phyloP scores from a whole-genome alignment of 30 jellyfish, hydroid and myxozoan genomes.

The Mastigias papua region DNA sequence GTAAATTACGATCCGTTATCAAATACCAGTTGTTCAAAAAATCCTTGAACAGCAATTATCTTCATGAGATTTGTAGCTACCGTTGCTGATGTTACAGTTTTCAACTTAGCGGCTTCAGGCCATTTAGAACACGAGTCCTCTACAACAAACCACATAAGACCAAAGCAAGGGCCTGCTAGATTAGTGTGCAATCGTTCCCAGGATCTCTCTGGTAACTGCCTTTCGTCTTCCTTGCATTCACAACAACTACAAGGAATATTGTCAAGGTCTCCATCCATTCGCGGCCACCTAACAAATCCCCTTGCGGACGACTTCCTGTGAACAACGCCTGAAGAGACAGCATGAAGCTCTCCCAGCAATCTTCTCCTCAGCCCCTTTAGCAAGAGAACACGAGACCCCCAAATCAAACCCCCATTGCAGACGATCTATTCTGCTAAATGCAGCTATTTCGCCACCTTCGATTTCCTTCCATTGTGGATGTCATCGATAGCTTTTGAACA shows the following conservation, averaged over 20 bases:
- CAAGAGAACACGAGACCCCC: slow-evolving; percentile 75
- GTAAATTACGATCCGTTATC: slow-evolving; percentile 76
- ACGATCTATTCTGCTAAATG: slow-evolving; percentile 64
- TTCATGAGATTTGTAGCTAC: slow-evolving; percentile 59
- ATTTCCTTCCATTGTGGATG: slow-evolving; percentile 60
- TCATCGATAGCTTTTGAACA: slow-evolving; percentile 59
- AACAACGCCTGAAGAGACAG: slow-evolving; percentile 69
- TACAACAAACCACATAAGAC: slow-evolving; percentile 71
- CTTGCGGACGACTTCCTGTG: slow-evolving; percentile 75
- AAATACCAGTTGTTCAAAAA: slow-evolving; percentile 69
- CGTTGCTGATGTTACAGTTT: slow-evolving; percentile 46
- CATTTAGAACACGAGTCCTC: slow-evolving; percentile 70
- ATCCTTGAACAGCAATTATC: slow-evolving; percentile 72
- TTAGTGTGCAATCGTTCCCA: slow-evolving; percentile 28
- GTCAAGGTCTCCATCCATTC: slow-evolving; percentile 70
- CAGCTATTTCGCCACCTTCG: slow-evolving; percentile 65
- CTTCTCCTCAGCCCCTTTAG: slow-evolving; percentile 64
- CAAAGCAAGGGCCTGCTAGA: slow-evolving; percentile 73
- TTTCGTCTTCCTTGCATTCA: slow-evolving; percentile 65
- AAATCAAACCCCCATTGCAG: too few relatives aligned
- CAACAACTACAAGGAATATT: slow-evolving; percentile 74
- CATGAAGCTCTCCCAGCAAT: slow-evolving; percentile 70
- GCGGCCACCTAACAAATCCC: slow-evolving; percentile 74
- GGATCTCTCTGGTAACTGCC: slow-evolving; percentile 70
- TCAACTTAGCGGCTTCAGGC: slow-evolving; percentile 43